Evolutionary conservation across 2,888 invertebrate species (phyloP).

Genomic region (Dasypogon diadema): DNA sequence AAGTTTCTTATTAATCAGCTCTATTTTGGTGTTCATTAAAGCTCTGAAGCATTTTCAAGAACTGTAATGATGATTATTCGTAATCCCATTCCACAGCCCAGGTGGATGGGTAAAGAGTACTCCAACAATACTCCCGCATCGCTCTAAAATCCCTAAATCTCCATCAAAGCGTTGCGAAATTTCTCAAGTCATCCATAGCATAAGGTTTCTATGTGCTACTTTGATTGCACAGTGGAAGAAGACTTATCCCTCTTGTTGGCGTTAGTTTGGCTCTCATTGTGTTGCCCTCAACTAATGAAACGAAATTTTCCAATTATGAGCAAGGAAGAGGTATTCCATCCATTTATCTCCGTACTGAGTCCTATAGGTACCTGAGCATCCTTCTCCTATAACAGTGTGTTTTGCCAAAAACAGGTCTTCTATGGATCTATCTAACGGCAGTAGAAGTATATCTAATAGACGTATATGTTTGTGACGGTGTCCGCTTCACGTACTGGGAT

Average conservation of each 20-base stretch:
- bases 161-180: neutral
- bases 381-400: neutral
- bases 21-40: constrained; percentile 19
- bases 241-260: neutral
- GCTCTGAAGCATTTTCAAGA: neutral
- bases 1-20: constrained; percentile 10
- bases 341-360: constrained; percentile 5
- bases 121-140: neutral
- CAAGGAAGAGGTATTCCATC: constrained; percentile 21
- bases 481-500: constrained; percentile 12
- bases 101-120: neutral
- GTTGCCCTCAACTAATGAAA: constrained; percentile 42
- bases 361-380: neutral
- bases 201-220: constrained; percentile 24
- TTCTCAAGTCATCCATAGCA: constrained; percentile 13
- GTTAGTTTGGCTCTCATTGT: constrained; percentile 40
- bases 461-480: constrained; percentile 38
- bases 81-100: constrained; percentile 2
- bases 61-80: neutral
- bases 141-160: neutral
- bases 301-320: constrained; percentile 47
- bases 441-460: constrained; percentile 27
- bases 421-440: neutral
- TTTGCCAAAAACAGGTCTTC: constrained; percentile 1
- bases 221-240: neutral